Conservation (phyloP, 1,140 invertebrate genomes). For the Pteromalus puparum region DNA sequence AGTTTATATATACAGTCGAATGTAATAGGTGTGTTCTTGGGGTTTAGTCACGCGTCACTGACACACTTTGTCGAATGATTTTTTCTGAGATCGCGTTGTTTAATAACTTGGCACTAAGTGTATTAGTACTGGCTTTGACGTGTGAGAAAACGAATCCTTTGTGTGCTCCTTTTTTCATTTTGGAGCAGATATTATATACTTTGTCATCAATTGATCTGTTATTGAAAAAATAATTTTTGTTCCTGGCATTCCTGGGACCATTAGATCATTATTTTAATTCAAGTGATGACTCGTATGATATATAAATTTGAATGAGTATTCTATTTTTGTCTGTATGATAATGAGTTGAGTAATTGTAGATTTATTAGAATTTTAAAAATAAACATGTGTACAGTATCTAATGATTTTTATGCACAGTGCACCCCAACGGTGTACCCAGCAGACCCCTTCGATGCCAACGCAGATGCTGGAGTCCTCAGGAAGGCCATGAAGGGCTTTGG, state of each 20-base stretch:
- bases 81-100: constrained; percentile 13
- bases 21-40: constrained; percentile 28
- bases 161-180: not conserved
- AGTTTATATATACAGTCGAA: not conserved
- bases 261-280: constrained; percentile 49
- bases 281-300: constrained; percentile 9
- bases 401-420: constrained; percentile 77
- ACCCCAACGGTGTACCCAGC: constrained; percentile 90
- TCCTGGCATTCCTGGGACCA: not conserved
- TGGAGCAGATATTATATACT: not conserved
- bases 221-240: not conserved
- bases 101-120: not conserved
- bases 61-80: constrained; percentile 6
- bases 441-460: constrained; percentile 89
- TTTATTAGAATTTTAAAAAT: not conserved
- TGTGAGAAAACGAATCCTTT: not conserved
- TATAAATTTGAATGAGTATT: not conserved
- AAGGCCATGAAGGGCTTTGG: constrained; percentile 97
- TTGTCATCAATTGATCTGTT: not conserved
- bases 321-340: not conserved
- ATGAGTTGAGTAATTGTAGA: not conserved
- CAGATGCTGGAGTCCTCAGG: constrained; percentile 90
- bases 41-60: constrained; percentile 14
- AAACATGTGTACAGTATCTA: not conserved
- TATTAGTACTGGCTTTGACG: too few species aligned